A percentile compares a stretch with the other conserved stretches of the same genome.
These are phyloP conservation scores for Montipora foliosa DNA, from an alignment of 64 coral and sea anemone genomes.

Conservation along the genomic window DNA sequence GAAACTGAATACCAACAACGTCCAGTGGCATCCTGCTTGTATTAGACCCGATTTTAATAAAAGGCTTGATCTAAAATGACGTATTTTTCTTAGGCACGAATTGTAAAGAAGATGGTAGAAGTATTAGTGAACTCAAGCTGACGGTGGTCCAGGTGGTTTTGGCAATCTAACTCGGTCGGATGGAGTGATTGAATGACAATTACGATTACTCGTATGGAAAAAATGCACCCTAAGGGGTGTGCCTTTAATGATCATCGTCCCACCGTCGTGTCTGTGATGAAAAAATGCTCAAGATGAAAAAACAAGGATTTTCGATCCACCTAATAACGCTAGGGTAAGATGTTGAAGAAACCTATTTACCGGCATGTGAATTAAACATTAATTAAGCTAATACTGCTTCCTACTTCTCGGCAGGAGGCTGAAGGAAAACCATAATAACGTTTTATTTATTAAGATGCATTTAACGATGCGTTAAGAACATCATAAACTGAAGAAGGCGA, in stretches of 20 bases:
- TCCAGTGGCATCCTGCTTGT: neutral
- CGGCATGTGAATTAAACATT: conserved; percentile 18
- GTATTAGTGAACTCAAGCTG: neutral
- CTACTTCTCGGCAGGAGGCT: conserved; percentile 17
- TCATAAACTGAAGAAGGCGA: conserved; percentile 27
- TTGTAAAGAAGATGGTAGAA: neutral
- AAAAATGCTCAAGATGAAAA: neutral
- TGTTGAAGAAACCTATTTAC: neutral
- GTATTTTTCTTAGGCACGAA: neutral
- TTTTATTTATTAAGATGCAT: conserved; percentile 39
- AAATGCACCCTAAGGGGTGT: neutral
- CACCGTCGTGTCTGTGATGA: neutral
- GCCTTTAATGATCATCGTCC: neutral
- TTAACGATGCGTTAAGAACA: conserved; percentile 44
- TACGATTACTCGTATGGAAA: conserved; percentile 3
- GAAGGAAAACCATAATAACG: conserved; percentile 32
- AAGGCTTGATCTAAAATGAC: neutral
- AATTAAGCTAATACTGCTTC: conserved; percentile 44
- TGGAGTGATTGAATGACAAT: conserved; percentile 23
- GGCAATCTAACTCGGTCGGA: neutral
- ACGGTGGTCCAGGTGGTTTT: neutral
- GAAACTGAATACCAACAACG: neutral
- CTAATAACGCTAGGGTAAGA: neutral
- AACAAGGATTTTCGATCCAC: neutral
- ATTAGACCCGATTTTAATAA: conserved; percentile 7